Percentiles rank a stretch among this genome's conserved stretches.
phyloP scores from a whole-genome alignment of 2,888 invertebrate genomes.

The Lasioglossum marginatum region DNA sequence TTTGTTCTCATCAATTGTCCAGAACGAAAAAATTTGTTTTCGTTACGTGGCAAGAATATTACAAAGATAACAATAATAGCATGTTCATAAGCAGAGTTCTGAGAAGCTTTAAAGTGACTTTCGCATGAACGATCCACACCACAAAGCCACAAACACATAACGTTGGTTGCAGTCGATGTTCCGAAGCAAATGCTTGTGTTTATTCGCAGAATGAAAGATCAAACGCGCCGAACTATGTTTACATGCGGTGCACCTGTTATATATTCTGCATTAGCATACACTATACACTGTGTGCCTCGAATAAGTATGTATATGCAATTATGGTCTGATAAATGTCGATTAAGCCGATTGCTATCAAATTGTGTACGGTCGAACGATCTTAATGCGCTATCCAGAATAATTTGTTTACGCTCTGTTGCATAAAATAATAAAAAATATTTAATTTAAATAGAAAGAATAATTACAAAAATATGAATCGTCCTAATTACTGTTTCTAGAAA shows the following conservation, averaged over 20 bases:
- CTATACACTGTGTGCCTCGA: conserved; percentile 8
- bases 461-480: background rate
- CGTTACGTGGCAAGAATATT: background rate
- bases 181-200: conserved; percentile 28
- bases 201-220: conserved; percentile 40
- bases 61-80: background rate
- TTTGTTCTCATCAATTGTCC: background rate
- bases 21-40: background rate
- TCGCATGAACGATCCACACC: background rate
- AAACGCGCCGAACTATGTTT: conserved; percentile 46
- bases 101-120: background rate
- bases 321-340: background rate
- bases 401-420: background rate
- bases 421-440: background rate
- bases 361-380: background rate
- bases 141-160: background rate
- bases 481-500: background rate
- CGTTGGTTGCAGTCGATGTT: background rate
- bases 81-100: background rate
- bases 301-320: background rate
- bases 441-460: background rate
- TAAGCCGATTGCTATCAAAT: background rate
- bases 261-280: conserved; percentile 4
- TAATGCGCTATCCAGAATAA: background rate
- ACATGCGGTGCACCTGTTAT: conserved; percentile 34